Conservation (phyloP, 2,113 vertebrate species). For the Apeltes quadracus region DNA sequence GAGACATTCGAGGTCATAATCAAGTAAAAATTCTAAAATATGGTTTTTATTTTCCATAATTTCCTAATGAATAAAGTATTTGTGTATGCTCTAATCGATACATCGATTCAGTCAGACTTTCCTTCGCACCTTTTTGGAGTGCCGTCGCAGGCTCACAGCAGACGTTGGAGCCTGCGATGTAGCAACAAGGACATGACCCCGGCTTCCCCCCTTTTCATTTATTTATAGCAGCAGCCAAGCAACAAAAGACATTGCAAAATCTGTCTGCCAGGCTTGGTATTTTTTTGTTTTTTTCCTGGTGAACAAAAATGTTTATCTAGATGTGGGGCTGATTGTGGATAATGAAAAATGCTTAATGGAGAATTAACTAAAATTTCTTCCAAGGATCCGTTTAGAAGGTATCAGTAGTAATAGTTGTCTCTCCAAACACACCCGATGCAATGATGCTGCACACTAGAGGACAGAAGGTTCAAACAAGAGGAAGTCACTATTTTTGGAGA, state of each 20-base stretch:
- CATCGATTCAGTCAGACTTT: background rate
- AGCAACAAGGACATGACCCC: background rate
- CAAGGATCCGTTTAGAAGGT: background rate
- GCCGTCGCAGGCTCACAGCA: background rate
- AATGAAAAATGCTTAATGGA: background rate
- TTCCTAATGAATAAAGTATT: background rate
- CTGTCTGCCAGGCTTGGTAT: background rate
- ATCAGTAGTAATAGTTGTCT: background rate
- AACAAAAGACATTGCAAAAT: background rate
- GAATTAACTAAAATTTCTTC: background rate
- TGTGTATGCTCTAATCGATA: background rate
- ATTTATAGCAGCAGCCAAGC: background rate
- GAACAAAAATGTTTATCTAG: background rate
- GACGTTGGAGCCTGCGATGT: background rate
- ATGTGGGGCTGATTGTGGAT: background rate
- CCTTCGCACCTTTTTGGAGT: background rate
- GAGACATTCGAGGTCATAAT: background rate
- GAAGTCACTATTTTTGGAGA: slow-evolving; percentile 8
- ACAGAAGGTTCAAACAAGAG: background rate
- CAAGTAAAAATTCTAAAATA: background rate
- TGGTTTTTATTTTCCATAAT: background rate
- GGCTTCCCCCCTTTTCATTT: background rate
- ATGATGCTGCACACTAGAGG: background rate
- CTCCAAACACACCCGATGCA: slow-evolving; percentile 2
- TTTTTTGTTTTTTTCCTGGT: background rate